Evolutionary conservation across 1,140 invertebrate species (phyloP).

Genomic region (Brachionus sp.): DNA sequence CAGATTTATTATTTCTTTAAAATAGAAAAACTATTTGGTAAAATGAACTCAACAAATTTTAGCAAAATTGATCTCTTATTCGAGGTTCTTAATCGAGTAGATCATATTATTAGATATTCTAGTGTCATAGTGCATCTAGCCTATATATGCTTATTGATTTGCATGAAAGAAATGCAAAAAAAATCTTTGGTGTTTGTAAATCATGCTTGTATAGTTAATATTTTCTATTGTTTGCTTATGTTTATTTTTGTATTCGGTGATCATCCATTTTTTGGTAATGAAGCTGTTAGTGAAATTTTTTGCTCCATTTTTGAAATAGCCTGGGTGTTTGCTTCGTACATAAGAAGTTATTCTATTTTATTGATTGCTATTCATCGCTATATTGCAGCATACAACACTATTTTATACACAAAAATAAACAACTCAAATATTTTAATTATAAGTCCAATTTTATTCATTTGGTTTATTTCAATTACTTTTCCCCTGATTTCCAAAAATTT

Average conservation of each 20-base stretch:
- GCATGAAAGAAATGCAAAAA: background rate
- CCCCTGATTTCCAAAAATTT: background rate
- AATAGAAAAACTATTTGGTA: background rate
- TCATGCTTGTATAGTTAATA: background rate
- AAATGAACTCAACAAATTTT: conserved; percentile 8
- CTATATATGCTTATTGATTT: background rate
- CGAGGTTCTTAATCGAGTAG: background rate
- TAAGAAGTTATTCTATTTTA: conserved; percentile 14
- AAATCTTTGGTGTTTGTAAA: background rate
- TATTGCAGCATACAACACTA: background rate
- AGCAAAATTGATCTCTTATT: background rate
- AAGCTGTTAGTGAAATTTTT: background rate
- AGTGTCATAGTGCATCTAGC: background rate
- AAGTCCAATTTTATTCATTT: background rate
- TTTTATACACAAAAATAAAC: background rate
- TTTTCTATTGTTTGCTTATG: background rate
- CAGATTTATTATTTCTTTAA: background rate
- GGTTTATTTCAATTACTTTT: background rate
- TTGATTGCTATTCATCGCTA: background rate
- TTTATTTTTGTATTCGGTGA: background rate
- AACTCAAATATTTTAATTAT: background rate
- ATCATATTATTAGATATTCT: background rate
- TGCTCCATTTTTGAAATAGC: conserved; percentile 10
- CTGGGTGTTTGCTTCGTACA: conserved; percentile 11
- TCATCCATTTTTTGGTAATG: background rate